Base-by-base conservation (phyloP, 2,888 invertebrate species). In the Meta bourneti region DNA sequence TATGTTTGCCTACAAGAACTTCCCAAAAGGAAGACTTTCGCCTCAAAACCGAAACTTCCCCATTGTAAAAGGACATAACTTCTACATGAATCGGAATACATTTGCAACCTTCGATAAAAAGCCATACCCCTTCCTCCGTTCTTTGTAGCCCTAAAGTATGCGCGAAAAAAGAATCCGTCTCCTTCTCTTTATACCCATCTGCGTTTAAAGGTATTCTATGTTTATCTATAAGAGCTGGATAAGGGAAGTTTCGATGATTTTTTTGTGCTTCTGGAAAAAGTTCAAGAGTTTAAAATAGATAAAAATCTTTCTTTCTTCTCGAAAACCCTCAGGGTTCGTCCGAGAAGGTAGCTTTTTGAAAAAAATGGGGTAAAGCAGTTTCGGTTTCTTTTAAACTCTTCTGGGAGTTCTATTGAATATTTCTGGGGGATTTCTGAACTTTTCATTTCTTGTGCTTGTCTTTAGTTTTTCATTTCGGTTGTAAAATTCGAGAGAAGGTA, bases 391-490 rank as follows among this genome's bases (percentile, higher is more conserved):
- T 48, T n/a, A 49, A 48, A 49, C 51, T 77, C 77, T n/a, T 49
- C n/a, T 13, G 77, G 51, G 77, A 77, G n/a, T 51, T 77, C 77
- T 77, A 77, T 77, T 77, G 77, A 77, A 77, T 77, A 77, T 51
- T 77, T 77, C 49, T 77, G 51, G n/a, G 49, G 16, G 61, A 77
- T 77, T 52, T 77, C 77, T 51, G 77, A 77, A 49, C 48, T 77
- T 49, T 51, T n/a, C 61, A 61, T 61, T 61, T 61, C 61, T 61
- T 11, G 61, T 16, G 61, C 11, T 16, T 61, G 34, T 34, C 34
- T 34, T 34, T 34, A 34, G 34, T 34, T 61, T 11, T 61, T 61
- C 61, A 16, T 61, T 61, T 61, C 61, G 0, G 34, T 16, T 61
- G 61, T 61, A 61, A 61, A 61, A 16, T 61, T 16, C 5, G 61